Evolutionary conservation across 2,797 vertebrate species (phyloP), one percentile per base, ranked within the genome.

Genomic region (Siniperca scherzeri): DNA sequence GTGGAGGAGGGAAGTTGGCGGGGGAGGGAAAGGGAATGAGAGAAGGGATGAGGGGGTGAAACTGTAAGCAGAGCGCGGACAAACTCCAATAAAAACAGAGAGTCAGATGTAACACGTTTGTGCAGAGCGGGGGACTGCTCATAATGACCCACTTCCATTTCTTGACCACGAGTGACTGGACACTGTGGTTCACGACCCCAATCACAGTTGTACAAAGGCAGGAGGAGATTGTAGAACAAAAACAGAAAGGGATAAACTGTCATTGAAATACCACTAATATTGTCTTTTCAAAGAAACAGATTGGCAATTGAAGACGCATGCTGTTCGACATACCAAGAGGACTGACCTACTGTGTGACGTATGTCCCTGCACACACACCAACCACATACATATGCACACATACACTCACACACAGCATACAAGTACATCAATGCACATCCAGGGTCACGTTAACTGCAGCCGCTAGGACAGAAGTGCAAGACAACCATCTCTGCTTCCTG

Each of bases 401-500:
- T 46, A 68, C 53, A 72, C 55, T 42, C 8, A 52, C 36, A 73
- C 53, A 40, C 55, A 70, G 21, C 73, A 74, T 82, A 83, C 78
- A 80, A 82, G 75, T 46, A 84, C 70, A 88, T 82, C 79, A 78
- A 60, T 89, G 70, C 69, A 91, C 70, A 92, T 84, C 73, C 87
- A 92, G 92, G 92, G 92, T 93, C 93, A 93, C 53, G 59, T 88
- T 89, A 86, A 88, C 91, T 89, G 82, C 62, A 85, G 80, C 84
- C 79, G 12, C 89, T 89, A 85, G 92, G 85, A 93, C 89, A 90
- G 83, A 91, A 91, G 90, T 86, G 86, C 89, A 92, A 89, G 88
- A 92, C 86, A 89, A 91, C 90, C 84, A 78, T 88, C 87, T 89
- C 90, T 91, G 92, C 92, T 95, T 96, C 95, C 95, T 95, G 95